A percentile compares a stretch with the other conserved stretches of the same genome.
These are phyloP conservation scores for Tetramorium bicarinatum DNA, from an alignment of 2,888 invertebrate genomes.

Conservation along the genomic window DNA sequence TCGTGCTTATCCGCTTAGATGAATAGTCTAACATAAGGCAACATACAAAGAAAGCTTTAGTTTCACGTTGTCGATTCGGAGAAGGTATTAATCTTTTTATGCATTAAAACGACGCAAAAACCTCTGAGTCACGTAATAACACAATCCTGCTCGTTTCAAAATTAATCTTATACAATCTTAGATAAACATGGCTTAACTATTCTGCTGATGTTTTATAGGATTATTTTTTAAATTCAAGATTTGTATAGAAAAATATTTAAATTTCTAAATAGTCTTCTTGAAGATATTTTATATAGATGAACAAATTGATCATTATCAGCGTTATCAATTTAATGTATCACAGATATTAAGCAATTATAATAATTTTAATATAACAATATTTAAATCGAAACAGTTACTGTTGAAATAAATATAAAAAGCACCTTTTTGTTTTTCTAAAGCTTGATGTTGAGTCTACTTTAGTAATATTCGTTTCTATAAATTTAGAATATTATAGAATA, in stretches of 20 bases:
- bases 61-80: constrained; percentile 20
- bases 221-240: background rate
- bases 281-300: background rate
- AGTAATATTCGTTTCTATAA: too few relatives aligned
- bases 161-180: constrained; percentile 30
- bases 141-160: constrained; percentile 39
- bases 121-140: constrained; percentile 31
- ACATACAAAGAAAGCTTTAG: constrained; percentile 14
- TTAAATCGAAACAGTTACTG: too few relatives aligned
- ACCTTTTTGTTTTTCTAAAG: too few relatives aligned
- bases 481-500: too few relatives aligned
- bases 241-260: background rate
- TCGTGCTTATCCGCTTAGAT: constrained; percentile 39
- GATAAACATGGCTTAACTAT: background rate
- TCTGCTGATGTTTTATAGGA: background rate
- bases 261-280: background rate
- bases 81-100: constrained; percentile 54
- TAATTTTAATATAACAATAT: too few relatives aligned
- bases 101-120: constrained; percentile 36
- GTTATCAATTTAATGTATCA: background rate
- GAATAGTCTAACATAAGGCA: constrained; percentile 15
- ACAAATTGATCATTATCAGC: background rate
- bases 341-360: background rate
- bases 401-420: too few relatives aligned
- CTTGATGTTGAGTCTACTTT: too few relatives aligned